phyloP scores from a whole-genome alignment of 2,888 invertebrate species.

The Podabrus alpinus region DNA sequence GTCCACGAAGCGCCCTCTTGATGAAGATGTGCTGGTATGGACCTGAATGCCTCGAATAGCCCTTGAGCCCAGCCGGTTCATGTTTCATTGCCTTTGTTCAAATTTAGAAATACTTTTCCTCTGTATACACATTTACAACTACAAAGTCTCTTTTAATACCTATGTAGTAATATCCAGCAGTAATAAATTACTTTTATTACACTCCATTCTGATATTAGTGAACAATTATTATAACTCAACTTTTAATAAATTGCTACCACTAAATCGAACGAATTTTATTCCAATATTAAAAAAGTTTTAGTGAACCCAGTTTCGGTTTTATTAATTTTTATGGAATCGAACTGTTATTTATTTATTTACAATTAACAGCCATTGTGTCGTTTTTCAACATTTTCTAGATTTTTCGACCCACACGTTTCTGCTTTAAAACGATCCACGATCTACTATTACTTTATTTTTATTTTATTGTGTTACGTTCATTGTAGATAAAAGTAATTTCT shows the following conservation, averaged over 20 bases:
- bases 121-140: conserved; percentile 22
- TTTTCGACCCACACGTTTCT: not conserved
- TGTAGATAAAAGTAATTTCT: not conserved
- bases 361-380: not conserved
- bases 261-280: not conserved
- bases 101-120: conserved; percentile 22
- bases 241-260: not conserved
- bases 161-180: not conserved
- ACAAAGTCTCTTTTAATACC: conserved; percentile 18
- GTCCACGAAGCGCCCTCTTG: conserved; percentile 29
- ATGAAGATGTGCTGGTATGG: conserved; percentile 30
- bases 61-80: conserved; percentile 25
- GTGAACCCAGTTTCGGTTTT: not conserved
- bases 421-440: not conserved
- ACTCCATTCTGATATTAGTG: not conserved
- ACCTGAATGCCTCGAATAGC: conserved; percentile 15
- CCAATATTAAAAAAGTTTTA: not conserved
- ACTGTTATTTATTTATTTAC: not conserved
- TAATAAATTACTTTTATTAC: conserved; percentile 1
- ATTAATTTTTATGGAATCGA: not conserved
- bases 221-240: not conserved
- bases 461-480: not conserved
- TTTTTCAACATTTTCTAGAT: not conserved
- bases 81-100: conserved; percentile 28
- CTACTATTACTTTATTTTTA: not conserved